Percentiles rank a stretch among this genome's conserved stretches.
phyloP scores from a whole-genome alignment of 2,888 invertebrate genomes.

The Tetropium fuscum region DNA sequence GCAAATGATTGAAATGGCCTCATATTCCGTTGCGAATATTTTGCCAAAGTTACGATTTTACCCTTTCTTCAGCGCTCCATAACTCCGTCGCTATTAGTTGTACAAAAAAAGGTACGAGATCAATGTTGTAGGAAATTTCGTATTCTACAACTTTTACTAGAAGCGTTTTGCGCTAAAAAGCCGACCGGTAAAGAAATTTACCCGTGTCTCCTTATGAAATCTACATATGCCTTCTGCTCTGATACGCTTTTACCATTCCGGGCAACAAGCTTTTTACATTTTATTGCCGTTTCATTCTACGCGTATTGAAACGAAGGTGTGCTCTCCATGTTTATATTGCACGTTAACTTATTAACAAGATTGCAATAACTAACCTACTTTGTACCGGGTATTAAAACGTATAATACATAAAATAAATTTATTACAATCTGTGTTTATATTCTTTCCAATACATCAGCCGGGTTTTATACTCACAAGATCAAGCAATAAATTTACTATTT shows the following conservation, averaged over 20 bases:
- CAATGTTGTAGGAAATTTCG: too few relatives aligned
- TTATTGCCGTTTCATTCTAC: neutral
- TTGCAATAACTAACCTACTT: slow-evolving; percentile 27
- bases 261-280: slow-evolving; percentile 5
- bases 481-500: slow-evolving; percentile 21
- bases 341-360: slow-evolving; percentile 11
- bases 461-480: slow-evolving; percentile 10
- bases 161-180: too few relatives aligned
- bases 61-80: too few relatives aligned
- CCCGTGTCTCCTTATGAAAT: too few relatives aligned
- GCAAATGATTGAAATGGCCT: too few relatives aligned
- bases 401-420: slow-evolving; percentile 21
- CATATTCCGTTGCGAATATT: too few relatives aligned
- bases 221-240: too few relatives aligned
- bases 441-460: slow-evolving; percentile 18
- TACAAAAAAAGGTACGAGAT: too few relatives aligned
- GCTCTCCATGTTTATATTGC: slow-evolving; percentile 16
- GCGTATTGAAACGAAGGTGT: slow-evolving; percentile 4
- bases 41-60: too few relatives aligned
- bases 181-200: too few relatives aligned
- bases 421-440: slow-evolving; percentile 25
- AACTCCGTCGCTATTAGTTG: too few relatives aligned
- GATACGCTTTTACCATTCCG: neutral
- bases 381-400: slow-evolving; percentile 16
- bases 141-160: too few relatives aligned